Conservation (phyloP, 2,888 invertebrate species). For the Tolmerus cingulatus region DNA sequence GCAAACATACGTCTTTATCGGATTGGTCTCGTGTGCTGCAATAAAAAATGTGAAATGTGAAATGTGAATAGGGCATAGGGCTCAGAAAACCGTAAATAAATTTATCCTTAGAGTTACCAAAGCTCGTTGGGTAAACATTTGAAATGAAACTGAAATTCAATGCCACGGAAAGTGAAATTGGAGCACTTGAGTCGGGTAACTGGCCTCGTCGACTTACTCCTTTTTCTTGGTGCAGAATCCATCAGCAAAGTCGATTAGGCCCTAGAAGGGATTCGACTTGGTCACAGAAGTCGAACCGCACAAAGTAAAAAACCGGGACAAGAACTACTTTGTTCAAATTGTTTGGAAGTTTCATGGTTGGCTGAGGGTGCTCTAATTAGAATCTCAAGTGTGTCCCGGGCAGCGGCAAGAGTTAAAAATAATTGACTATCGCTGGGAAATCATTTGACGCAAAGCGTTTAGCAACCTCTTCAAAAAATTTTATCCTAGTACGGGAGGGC, state of each 20-base stretch:
- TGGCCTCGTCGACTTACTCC: not conserved
- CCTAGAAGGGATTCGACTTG: not conserved
- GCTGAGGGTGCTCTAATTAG: constrained; percentile 34
- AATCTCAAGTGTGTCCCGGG: constrained; percentile 17
- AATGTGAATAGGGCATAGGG: not conserved
- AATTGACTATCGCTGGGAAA: constrained; percentile 26
- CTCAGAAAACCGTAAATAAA: not conserved
- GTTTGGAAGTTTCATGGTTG: constrained; percentile 24
- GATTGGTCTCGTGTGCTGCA: not conserved
- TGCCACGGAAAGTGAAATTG: not conserved
- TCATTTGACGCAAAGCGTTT: constrained; percentile 31
- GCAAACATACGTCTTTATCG: not conserved
- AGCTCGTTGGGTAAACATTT: not conserved
- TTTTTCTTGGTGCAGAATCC: not conserved
- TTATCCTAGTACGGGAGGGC: not conserved
- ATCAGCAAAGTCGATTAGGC: not conserved
- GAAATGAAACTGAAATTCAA: not conserved
- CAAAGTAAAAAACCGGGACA: not conserved
- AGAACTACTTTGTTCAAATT: constrained; percentile 32
- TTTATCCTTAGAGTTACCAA: not conserved
- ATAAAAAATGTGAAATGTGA: not conserved
- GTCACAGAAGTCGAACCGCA: constrained; percentile 7
- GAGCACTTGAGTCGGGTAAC: not conserved
- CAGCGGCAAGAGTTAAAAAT: constrained; percentile 30
- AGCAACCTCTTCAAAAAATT: constrained; percentile 32